Evolutionary conservation across 2,888 invertebrate genomes (phyloP).

Genomic region (Sisyra nigra): DNA sequence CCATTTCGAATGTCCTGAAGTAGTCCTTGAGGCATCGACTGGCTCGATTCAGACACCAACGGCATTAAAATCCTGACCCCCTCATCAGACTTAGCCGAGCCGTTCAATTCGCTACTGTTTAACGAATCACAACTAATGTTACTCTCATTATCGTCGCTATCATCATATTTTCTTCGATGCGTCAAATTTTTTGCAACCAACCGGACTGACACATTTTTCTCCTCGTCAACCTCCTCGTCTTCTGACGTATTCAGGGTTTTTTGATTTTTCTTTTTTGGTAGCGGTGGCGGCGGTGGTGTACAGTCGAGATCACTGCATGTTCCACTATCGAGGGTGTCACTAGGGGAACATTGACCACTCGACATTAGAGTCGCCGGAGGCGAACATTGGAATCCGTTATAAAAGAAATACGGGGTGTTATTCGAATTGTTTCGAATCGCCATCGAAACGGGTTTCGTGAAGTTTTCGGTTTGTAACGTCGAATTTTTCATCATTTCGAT

Average conservation of each 20-base stretch:
- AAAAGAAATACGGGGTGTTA: conserved; percentile 33
- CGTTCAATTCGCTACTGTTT: conserved; percentile 46
- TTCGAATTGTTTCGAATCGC: no score
- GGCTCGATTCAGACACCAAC: conserved; percentile 26
- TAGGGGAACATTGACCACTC: conserved; percentile 69
- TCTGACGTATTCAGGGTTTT: conserved; percentile 18
- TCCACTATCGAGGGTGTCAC: conserved; percentile 69
- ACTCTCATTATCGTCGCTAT: conserved; percentile 38
- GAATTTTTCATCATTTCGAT: conserved; percentile 36
- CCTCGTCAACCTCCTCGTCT: conserved; percentile 34
- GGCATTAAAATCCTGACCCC: no score
- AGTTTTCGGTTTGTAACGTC: conserved; percentile 23
- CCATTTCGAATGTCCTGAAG: conserved; percentile 54
- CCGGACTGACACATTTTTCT: conserved; percentile 35
- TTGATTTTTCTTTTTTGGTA: conserved; percentile 45
- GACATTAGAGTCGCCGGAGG: conserved; percentile 45
- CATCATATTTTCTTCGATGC: conserved; percentile 48
- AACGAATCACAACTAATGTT: conserved; percentile 71
- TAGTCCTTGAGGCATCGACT: conserved; percentile 41
- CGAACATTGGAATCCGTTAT: conserved; percentile 37
- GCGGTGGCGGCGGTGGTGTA: conserved; percentile 50
- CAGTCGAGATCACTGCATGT: conserved; percentile 72
- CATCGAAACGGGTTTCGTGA: conserved; percentile 12
- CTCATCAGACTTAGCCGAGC: conserved; percentile 14
- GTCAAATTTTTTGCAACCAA: conserved; percentile 39